Base-by-base conservation (phyloP, 2,888 invertebrate species). In the Hesperia comma region DNA sequence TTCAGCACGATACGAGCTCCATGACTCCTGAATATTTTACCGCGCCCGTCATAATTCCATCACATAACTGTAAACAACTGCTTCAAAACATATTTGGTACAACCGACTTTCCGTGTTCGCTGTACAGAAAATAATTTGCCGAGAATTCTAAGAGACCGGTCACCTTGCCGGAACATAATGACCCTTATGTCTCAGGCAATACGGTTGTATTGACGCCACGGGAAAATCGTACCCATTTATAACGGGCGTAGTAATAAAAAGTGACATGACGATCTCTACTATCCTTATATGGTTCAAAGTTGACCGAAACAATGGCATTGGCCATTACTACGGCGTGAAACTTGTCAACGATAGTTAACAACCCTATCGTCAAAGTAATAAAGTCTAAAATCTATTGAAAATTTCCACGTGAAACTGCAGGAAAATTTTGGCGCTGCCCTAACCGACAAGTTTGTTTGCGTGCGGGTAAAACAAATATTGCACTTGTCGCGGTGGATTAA, bases 261-360 rank as follows among this genome's bases (percentile, higher is more conserved):
- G 74, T 79, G 76, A 77, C 75, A 76, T 73, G 73, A 74, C 72
- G 74, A 75, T 75, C 71, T 74, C 74, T 73, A 57, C 67, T 71
- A 70, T 71, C 84, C 83, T 75, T 84, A 79, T 82, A 81, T 72
- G 79, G 85, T 80, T 80, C 82, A 84, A 82, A 84, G 81, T 84
- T 82, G 75, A 80, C 82, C 78, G 74, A 79, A 77, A 81, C 79
- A 77, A 78, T 76, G 74, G 71, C 75, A 80, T 67, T 67, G 67
- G 37, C 60, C 53, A 60, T 66, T 60, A 60, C 64, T 26, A 43
- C 66, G 33, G 19, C 26, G 32, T 26, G 17, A 46, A 54, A 43
- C 66, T 43, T 60, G 54, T 21, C 32, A n/a, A 54, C 54, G n/a
- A 12, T 14, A 19, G 26, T 33, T 54, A n/a, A 64, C 56, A 43